phyloP scores from a whole-genome alignment of 53 echinoderm and acorn worm species.

The Astropecten irregularis region DNA sequence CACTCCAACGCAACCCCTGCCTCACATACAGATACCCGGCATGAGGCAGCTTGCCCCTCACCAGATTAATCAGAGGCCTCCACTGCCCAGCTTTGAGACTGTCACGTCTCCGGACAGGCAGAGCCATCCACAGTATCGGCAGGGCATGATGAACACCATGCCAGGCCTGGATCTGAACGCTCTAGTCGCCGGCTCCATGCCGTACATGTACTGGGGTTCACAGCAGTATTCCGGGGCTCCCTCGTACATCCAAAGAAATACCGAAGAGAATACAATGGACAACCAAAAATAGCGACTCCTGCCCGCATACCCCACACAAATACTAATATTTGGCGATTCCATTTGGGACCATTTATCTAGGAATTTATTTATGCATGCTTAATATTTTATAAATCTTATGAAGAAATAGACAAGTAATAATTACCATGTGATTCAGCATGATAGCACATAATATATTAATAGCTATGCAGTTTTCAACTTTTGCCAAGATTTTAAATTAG shows the following conservation, averaged over 20 bases:
- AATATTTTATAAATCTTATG: not conserved
- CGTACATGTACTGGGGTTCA: slow-evolving; percentile 54
- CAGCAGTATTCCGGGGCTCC: slow-evolving; percentile 47
- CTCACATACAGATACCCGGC: slow-evolving; percentile 39
- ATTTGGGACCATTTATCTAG: slow-evolving; percentile 6
- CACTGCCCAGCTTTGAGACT: slow-evolving; percentile 41
- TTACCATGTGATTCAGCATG: too few species aligned
- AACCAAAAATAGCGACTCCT: slow-evolving; percentile 30
- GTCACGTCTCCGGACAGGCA: slow-evolving; percentile 37
- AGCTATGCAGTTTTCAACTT: too few species aligned
- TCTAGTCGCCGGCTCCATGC: slow-evolving; percentile 35
- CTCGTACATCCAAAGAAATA: slow-evolving; percentile 33
- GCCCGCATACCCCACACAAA: not conserved
- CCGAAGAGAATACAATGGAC: slow-evolving; percentile 35
- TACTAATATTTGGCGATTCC: not conserved
- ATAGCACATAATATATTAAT: too few species aligned
- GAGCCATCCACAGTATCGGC: slow-evolving; percentile 31
- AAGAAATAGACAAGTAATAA: too few species aligned
- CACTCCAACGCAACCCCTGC: slow-evolving; percentile 36
- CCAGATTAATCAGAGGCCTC: slow-evolving; percentile 17
- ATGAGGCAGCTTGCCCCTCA: slow-evolving; percentile 42
- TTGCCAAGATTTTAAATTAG: too few species aligned
- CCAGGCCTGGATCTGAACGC: slow-evolving; percentile 39
- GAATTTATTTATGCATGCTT: slow-evolving; percentile 36
- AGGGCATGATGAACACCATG: slow-evolving; percentile 41